Base-by-base conservation (phyloP, 2,113 vertebrate genomes). In the Lagenorhynchus albirostris region DNA sequence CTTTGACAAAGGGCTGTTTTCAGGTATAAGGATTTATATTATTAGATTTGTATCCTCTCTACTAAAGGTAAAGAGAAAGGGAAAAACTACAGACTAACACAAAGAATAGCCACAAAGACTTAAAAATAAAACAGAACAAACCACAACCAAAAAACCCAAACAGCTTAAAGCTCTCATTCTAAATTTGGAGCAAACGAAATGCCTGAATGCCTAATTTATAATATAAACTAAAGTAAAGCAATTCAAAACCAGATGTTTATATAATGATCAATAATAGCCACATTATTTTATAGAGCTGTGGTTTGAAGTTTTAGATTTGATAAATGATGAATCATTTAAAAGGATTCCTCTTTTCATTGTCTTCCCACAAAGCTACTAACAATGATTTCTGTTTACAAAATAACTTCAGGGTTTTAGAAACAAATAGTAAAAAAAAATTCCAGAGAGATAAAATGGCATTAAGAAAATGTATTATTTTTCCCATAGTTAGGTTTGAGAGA, bases 91-190 rank as follows among this genome's bases (percentile, higher is more conserved):
- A 63, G 41, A 95, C 41, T 73, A 53, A 94, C 29, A 96, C 3
- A 95, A 83, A 74, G 31, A 77, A 80, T 68, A 76, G 17, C 36
- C 67, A 91, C 33, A 81, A 87, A 82, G 47, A 88, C 67, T 68
- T 83, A 58, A 89, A 91, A 99, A 67, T 12, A 94, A 84, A 99
- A 97, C 77, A 98, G 97, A 97, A 97, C 93, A 99, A 91, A 96
- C 97, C 98, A 99, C 97, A 96, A 98, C 97, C 96, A 98, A 98
- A 99, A 98, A 98, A 97, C 98, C 98, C 99, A 98, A 97, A 98
- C 91, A 98, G 98, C 98, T 99, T 98, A 99, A 99, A 99, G 97
- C 94, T 95, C 9, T 95, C 82, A 96, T 97, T 98, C 17, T 98
- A 95, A 96, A 94, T 98, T 23, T 90, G 62, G 41, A 97, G 9